Percentiles rank a stretch among this genome's conserved stretches.
phyloP scores from a whole-genome alignment of 2,888 invertebrate species.

The Nymphalis c-album region DNA sequence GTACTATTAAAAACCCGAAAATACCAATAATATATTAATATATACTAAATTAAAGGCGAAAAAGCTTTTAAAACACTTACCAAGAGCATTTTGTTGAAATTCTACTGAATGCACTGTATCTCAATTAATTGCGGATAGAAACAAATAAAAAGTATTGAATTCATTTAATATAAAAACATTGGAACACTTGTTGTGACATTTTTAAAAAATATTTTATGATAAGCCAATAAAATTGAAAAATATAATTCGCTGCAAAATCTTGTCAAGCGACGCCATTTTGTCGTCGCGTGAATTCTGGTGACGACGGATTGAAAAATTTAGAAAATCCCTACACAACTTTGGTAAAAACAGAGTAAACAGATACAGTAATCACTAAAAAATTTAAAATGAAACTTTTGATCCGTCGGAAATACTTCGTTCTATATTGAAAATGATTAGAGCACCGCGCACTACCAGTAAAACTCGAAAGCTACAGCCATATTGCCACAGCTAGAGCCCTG shows the following conservation, averaged over 20 bases:
- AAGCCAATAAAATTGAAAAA: conserved; percentile 66
- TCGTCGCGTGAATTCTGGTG: conserved; percentile 80
- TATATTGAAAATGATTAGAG: conserved; percentile 71
- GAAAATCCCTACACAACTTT: conserved; percentile 63
- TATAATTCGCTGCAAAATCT: conserved; percentile 77
- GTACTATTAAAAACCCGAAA: conserved; percentile 46
- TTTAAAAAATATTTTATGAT: conserved; percentile 57
- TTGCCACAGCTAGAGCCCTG: conserved; percentile 54
- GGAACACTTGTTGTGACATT: conserved; percentile 57
- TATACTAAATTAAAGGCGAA: conserved; percentile 61
- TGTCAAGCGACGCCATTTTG: conserved; percentile 82
- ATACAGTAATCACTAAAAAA: conserved; percentile 70
- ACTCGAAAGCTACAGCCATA: conserved; percentile 80
- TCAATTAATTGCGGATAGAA: conserved; percentile 58
- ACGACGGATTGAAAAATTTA: conserved; percentile 75
- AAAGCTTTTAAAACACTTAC: conserved; percentile 72
- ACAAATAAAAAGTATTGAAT: conserved; percentile 53
- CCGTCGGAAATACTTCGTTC: conserved; percentile 72
- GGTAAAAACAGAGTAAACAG: conserved; percentile 67
- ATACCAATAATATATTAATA: conserved; percentile 50
- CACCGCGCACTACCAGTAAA: conserved; percentile 79
- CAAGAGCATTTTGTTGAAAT: conserved; percentile 76
- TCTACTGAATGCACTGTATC: conserved; percentile 66
- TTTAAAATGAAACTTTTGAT: conserved; percentile 73
- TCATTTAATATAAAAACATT: conserved; percentile 58